A percentile compares a stretch with the other conserved stretches of the same genome.
Conservation (phyloP, 2,888 invertebrate species). For the Orgyia antiqua region DNA sequence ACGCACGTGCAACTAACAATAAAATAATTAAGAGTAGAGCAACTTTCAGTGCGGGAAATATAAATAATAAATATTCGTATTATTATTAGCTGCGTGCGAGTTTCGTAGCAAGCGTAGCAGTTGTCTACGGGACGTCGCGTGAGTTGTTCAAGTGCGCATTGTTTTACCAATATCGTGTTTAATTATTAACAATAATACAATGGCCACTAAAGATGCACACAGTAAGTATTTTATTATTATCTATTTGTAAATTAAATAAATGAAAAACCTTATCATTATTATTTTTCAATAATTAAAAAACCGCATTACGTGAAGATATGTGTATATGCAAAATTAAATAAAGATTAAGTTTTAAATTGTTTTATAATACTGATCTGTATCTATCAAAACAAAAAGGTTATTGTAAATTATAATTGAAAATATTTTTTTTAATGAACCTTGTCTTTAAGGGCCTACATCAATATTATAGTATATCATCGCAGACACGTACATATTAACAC, state of each 20-base stretch:
- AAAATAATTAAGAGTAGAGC: constrained; percentile 17
- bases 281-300: too few relatives aligned
- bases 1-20: constrained; percentile 44
- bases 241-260: constrained; percentile 3
- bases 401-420: too few relatives aligned
- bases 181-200: constrained; percentile 26
- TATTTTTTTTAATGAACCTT: too few relatives aligned
- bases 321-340: too few relatives aligned
- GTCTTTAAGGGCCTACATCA: too few relatives aligned
- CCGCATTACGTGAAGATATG: too few relatives aligned
- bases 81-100: constrained; percentile 38
- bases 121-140: constrained; percentile 44
- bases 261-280: too few relatives aligned
- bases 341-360: too few relatives aligned
- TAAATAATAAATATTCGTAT: constrained; percentile 33
- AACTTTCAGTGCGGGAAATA: constrained; percentile 36
- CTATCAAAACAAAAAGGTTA: too few relatives aligned
- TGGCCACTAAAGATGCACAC: constrained; percentile 44
- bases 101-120: constrained; percentile 57
- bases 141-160: constrained; percentile 21
- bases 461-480: too few relatives aligned
- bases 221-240: constrained; percentile 37
- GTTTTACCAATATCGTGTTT: constrained; percentile 15
- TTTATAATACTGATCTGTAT: too few relatives aligned
- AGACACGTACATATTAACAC: too few relatives aligned